Conservation (phyloP, 2,888 invertebrate species). For the Drosophila birchii region DNA sequence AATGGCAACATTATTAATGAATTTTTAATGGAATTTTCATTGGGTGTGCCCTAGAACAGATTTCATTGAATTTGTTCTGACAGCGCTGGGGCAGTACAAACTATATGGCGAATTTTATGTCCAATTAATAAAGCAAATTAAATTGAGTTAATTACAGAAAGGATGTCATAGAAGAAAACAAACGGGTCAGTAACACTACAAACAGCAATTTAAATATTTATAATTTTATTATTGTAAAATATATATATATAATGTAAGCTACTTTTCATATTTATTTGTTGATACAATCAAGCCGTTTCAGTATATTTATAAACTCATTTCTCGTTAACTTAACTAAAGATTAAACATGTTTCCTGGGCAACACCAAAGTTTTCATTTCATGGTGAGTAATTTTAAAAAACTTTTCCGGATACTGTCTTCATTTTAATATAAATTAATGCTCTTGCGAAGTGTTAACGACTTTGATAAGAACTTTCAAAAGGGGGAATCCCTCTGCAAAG, state of each 20-base stretch:
- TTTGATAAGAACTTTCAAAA: slow-evolving; percentile 5
- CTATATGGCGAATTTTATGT: slow-evolving; percentile 7
- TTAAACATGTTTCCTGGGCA: not conserved
- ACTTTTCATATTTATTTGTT: not conserved
- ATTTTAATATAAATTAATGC: slow-evolving; percentile 3
- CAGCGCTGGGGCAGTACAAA: not conserved
- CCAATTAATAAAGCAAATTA: slow-evolving; percentile 11
- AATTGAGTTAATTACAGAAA: not conserved
- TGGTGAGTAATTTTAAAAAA: not conserved
- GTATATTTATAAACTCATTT: not conserved
- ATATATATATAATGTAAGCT: not conserved
- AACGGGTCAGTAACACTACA: not conserved
- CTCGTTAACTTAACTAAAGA: too few relatives aligned
- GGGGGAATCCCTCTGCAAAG: not conserved
- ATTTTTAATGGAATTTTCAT: slow-evolving; percentile 16
- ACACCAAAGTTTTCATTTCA: not conserved
- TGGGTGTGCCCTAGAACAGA: not conserved
- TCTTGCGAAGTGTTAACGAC: not conserved
- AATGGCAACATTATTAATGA: slow-evolving; percentile 28
- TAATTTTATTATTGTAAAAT: not conserved
- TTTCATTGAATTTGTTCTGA: slow-evolving; percentile 9
- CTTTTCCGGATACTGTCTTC: not conserved
- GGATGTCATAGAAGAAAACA: not conserved
- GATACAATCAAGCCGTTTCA: not conserved
- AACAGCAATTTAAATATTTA: not conserved